Base-by-base conservation (phyloP, 1,140 invertebrate genomes). In the Drepana arcuata region DNA sequence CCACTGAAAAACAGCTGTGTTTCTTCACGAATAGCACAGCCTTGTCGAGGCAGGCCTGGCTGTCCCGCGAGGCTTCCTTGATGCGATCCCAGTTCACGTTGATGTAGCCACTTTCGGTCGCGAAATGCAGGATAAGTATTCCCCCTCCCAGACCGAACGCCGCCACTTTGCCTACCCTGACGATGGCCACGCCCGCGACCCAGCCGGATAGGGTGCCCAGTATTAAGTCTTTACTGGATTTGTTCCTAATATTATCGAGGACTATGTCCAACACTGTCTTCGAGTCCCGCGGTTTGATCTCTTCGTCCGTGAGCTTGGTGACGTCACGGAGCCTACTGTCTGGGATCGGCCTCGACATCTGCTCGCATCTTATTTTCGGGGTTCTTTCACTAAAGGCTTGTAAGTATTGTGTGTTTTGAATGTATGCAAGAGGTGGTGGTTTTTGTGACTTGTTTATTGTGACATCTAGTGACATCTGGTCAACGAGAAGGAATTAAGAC, bases 1-100 rank as follows among this genome's bases (percentile, higher is more conserved):
- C 91, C 49, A 90, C 87, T 14, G 91, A 89, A 55, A 91, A 85
- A 59, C 89, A 89, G 49, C 89, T 86, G 78, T 95, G 93, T 46
- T 87, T 85, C 74, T 81, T 86, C 58, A 89, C 86, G 84, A 91
- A 91, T 50, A 73, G 69, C 51, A 88, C 77, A 57, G 89, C 83
- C 87, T 89, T 86, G 37, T 93, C 90, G 10, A 94, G 85, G 68
- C 90, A 89, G 29, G 91, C 89, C 14, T 90, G 86, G 13, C 92
- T 87, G 56, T 90, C 91, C 30, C 93, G 90, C 0, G 92, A 85
- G 40, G 93, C 88, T 41, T 86, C 89, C 38, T 90, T 88, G 2
- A 97, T 79, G 67, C 91, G 89, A 23, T 91, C 90, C 95, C 95
- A 97, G 75, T 97, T 92, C 23, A 95, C 87, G 56, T 92, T 90